These are phyloP conservation scores for Melanotaenia parkinsoni DNA, from an alignment of 2,797 vertebrate genomes.

Conservation along the genomic window DNA sequence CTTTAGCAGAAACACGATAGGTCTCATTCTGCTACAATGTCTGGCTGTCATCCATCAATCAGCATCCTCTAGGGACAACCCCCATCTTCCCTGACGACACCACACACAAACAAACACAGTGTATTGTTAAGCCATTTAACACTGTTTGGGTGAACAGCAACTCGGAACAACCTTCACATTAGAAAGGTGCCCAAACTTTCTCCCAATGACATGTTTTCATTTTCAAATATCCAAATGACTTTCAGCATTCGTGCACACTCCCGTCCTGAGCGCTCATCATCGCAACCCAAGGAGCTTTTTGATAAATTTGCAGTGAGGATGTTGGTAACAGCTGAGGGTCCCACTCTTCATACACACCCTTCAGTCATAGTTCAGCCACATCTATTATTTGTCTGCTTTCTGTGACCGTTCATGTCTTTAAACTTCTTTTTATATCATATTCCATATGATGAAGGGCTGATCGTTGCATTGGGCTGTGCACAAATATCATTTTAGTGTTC, in stretches of 20 bases:
- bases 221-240: neutral
- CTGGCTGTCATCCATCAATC: constrained; percentile 52
- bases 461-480: neutral
- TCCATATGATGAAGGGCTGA: neutral
- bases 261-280: too few relatives aligned
- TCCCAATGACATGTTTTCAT: neutral
- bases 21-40: constrained; percentile 35
- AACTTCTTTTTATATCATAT: neutral
- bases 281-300: too few relatives aligned
- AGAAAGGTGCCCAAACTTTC: neutral
- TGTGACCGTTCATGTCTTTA: neutral
- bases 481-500: neutral
- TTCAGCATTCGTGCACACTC: too few relatives aligned
- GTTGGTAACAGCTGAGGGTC: neutral
- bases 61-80: constrained; percentile 44
- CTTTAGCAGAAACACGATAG: constrained; percentile 58
- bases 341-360: neutral
- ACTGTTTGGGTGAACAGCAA: constrained; percentile 42
- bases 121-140: constrained; percentile 6
- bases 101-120: constrained; percentile 24
- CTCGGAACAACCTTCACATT: constrained; percentile 1
- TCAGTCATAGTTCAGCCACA: neutral
- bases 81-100: constrained; percentile 9
- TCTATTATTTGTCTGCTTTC: neutral
- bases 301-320: neutral